phyloP scores from a whole-genome alignment of 2,888 invertebrate species.

The Ecliptopera silaceata region DNA sequence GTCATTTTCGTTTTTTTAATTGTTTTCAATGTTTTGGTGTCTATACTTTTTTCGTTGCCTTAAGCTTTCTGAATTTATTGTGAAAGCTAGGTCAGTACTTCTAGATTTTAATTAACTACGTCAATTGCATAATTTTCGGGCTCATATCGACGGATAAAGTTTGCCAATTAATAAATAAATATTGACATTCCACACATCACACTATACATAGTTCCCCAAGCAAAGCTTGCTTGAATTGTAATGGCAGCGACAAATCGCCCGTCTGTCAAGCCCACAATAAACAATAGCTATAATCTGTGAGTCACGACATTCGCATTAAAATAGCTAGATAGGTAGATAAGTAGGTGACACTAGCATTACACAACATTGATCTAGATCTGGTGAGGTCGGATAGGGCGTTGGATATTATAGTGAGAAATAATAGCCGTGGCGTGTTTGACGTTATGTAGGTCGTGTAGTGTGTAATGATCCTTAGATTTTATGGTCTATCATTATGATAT shows the following conservation, averaged over 20 bases:
- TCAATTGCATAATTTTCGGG: no score
- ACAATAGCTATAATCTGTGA: conserved; percentile 27
- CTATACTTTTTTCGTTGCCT: no score
- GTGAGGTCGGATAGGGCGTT: conserved; percentile 34
- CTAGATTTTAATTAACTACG: no score
- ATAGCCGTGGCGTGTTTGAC: not conserved
- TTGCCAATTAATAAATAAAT: no score
- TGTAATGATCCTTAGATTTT: not conserved
- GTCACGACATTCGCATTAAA: conserved; percentile 26
- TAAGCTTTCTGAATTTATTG: no score
- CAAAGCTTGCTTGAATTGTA: no score
- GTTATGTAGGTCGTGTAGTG: not conserved
- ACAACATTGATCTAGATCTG: conserved; percentile 39
- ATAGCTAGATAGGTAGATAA: conserved; percentile 6
- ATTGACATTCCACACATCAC: no score
- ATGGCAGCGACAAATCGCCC: conserved; percentile 5
- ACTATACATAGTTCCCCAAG: no score
- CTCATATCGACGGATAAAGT: no score
- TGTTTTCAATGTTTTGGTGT: no score
- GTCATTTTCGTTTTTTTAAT: no score
- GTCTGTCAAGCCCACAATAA: conserved; percentile 13
- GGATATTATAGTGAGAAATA: conserved; percentile 17
- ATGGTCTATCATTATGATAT: not conserved
- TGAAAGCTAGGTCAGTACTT: no score
- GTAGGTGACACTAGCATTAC: conserved; percentile 18